Evolutionary conservation across 2,113 vertebrate species (phyloP).

Genomic region (Sterna hirundo): DNA sequence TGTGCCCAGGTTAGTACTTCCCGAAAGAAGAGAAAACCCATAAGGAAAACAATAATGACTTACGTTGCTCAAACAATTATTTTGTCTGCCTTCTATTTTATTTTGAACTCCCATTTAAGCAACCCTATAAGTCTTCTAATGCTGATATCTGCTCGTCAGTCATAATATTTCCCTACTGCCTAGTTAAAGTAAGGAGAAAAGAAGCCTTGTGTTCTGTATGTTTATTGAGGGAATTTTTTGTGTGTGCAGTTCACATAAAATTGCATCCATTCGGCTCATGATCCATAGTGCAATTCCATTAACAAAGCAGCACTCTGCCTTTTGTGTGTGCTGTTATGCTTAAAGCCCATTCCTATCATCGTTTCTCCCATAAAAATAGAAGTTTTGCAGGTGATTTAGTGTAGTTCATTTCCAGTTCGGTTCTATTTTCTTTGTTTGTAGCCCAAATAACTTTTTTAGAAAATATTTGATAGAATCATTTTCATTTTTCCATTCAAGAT

Average conservation of each 20-base stretch:
- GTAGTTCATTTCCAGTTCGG: constrained; percentile 4
- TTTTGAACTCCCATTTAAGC: constrained; percentile 27
- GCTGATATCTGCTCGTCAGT: neutral
- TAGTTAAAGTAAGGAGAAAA: constrained; percentile 53
- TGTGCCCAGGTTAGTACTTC: neutral
- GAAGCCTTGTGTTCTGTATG: neutral
- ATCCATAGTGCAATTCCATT: constrained; percentile 34
- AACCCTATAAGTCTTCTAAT: neutral
- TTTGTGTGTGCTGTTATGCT: constrained; percentile 20
- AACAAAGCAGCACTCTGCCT: constrained; percentile 16
- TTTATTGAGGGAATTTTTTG: constrained; percentile 56
- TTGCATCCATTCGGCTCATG: constrained; percentile 8
- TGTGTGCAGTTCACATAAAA: constrained; percentile 44
- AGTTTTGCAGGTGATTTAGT: constrained; percentile 24
- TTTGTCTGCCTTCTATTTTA: constrained; percentile 42
- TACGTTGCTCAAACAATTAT: neutral
- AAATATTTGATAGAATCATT: constrained; percentile 38
- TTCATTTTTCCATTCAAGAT: constrained; percentile 26
- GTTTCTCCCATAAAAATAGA: neutral
- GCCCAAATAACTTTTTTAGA: constrained; percentile 2
- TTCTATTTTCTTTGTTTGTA: constrained; percentile 21
- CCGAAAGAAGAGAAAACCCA: neutral
- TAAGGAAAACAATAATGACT: neutral
- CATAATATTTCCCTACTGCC: constrained; percentile 40
- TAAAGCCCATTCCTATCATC: neutral